Evolutionary conservation across 2,113 vertebrate genomes (phyloP), one percentile per base, ranked within the genome.

Genomic region (Triplophysa rosa): DNA sequence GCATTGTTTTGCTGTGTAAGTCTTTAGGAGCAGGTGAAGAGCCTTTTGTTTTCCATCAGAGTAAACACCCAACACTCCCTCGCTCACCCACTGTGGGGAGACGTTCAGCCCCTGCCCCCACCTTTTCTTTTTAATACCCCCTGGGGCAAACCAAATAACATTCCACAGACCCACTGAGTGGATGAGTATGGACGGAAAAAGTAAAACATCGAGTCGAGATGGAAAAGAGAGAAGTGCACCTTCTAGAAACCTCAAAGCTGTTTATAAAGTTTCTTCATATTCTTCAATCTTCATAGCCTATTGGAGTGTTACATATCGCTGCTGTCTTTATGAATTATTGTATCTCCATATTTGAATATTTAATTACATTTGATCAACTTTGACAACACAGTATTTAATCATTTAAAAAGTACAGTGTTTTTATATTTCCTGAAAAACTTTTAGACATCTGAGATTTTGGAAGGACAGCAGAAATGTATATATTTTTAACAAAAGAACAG

Each of bases 1-100:
- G 64, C 1, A 87, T 89, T 91, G 87, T 92, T 92, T 89, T 86
- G 86, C 54, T 67, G 64, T 80, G 24, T n/a, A 67, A 56, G 47
- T 56, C 81, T 82, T 89, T 84, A 89, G 84, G 81, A 84, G 73
- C 82, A 69, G 80, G 80, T 83, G 58, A 86, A 84, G 77, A 79
- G 79, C 79, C 87, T 85, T 89, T 87, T 85, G 84, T 90, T 77
- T 87, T 73, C 80, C 89, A 83, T 87, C 69, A 12, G 65, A 78
- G 80, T 87, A 88, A 87, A 84, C 87, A 87, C 56, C 69, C 33
- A 84, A 79, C 33, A 82, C 80, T 77, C 87, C 86, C 84, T 84
- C 87, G 82, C 49, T 75, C 42, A 83, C 79, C 79, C 52, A 86
- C 85, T 88, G 88, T 84, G 81, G 73, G 76, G 87, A 91, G 85